Evolutionary conservation across 2,888 invertebrate species (phyloP).

Genomic region (Aphidius colemani): DNA sequence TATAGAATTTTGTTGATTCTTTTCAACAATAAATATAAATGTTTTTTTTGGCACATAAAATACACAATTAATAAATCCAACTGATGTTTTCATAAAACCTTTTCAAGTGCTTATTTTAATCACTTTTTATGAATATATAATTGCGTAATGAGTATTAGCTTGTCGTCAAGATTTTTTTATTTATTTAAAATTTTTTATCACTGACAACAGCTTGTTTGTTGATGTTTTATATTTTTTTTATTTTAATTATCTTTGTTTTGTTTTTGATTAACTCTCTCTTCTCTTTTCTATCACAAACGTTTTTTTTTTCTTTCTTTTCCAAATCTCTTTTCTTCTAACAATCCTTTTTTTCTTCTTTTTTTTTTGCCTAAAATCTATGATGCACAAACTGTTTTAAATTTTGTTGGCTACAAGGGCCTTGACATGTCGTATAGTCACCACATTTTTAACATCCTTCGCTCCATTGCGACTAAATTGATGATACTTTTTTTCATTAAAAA

Average conservation of each 20-base stretch:
- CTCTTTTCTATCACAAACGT: not conserved
- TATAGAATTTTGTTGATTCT: no score
- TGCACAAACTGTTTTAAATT: constrained; percentile 59
- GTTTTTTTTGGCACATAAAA: no score
- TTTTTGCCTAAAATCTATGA: constrained; percentile 40
- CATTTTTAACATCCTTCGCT: constrained; percentile 57
- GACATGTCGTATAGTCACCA: constrained; percentile 53
- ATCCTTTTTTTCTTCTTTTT: not conserved
- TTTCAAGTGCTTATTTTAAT: no score
- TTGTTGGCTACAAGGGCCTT: constrained; percentile 44
- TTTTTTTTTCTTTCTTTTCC: not conserved
- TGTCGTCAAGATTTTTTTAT: no score
- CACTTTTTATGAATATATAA: no score
- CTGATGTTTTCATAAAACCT: no score
- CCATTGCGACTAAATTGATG: constrained; percentile 43
- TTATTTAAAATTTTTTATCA: no score
- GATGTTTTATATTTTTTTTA: not conserved
- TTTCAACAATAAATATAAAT: no score
- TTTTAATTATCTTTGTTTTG: not conserved
- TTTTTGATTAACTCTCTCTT: not conserved
- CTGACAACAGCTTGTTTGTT: no score
- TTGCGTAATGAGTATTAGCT: no score
- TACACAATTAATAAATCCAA: no score
- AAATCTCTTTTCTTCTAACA: not conserved
- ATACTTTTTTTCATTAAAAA: no score